Evolutionary conservation across 2,797 vertebrate species (phyloP), one percentile per base, ranked within the genome.

Genomic region (Leptatherina wallacei): DNA sequence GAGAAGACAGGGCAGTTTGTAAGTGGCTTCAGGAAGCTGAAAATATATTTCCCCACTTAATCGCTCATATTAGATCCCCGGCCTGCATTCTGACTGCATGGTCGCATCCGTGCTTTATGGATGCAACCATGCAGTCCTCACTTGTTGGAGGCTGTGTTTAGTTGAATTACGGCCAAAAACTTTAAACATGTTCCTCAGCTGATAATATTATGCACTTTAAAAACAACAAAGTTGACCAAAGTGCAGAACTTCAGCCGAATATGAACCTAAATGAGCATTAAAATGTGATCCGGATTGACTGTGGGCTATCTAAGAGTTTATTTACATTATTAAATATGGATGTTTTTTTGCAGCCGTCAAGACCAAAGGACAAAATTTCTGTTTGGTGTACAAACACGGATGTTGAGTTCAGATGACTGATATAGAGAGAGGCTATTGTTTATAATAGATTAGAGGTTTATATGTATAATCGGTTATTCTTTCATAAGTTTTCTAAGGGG

Each of bases 401-500:
- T 27, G 13, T 58, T 71, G 6, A 58, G 35, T 32, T 32, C 65
- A 58, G 0, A 52, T 47, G 51, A 62, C 36, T 54, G 33, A 52
- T 40, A 57, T 35, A 35, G 63, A 64, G 54, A 69, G 59, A 69
- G 38, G 12, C 3, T 36, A 36, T 36, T 11, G 35, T 14, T 13
- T 40, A 40, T 40, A 13, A 40, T 40, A 11, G 9, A 10, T 36
- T 11, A 10, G 11, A 36, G 2, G 4, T 40, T 13, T 40, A 13
- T 40, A 42, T 42, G 20, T 8, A 44, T 20, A 20, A 44, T 8
- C 1, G 8, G 9, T n/a, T 9, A n/a, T 47, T 47, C 20, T 3
- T 47, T 47, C 20, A 47, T 14, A 44, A 2, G 20, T 20, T 44
- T 47, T 2, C 20, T 47, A 6, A 47, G 1, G 2, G 7, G 20